Percentiles rank a stretch among this genome's conserved stretches.
Conservation (phyloP, 1,140 invertebrate species). For the Panagrolaimus sp. region DNA sequence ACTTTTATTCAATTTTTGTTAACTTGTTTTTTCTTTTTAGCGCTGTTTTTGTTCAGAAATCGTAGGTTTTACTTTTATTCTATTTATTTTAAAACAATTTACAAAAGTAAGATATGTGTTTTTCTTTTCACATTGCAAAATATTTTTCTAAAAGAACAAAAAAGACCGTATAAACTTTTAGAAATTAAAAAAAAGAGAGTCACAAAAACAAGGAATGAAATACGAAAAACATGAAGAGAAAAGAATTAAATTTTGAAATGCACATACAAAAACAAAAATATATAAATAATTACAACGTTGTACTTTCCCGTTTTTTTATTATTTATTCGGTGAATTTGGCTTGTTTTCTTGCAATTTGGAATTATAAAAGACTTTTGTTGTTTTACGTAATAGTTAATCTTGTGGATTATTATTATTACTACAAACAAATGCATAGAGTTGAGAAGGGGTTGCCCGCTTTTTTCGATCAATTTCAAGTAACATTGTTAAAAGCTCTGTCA, state of each 20-base stretch:
- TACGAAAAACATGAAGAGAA: too few species aligned
- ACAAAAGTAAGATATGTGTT: too few species aligned
- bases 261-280: slow-evolving; percentile 14
- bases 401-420: slow-evolving; percentile 15
- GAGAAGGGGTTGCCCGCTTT: slow-evolving; percentile 38
- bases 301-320: background rate
- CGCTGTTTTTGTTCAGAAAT: slow-evolving; percentile 6
- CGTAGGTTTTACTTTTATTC: slow-evolving; percentile 9
- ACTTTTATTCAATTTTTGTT: slow-evolving; percentile 8
- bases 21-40: background rate
- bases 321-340: too few species aligned
- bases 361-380: slow-evolving; percentile 20
- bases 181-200: too few species aligned
- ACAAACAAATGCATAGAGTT: slow-evolving; percentile 16
- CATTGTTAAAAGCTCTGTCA: slow-evolving; percentile 31
- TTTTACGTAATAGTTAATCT: slow-evolving; percentile 26
- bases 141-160: too few species aligned
- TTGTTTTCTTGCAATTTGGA: slow-evolving; percentile 23
- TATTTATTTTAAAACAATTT: background rate
- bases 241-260: slow-evolving; percentile 9
- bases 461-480: slow-evolving; percentile 44
- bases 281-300: background rate
- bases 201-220: too few species aligned
- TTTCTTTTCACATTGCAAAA: too few species aligned
- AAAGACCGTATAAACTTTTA: too few species aligned